Base-by-base conservation (phyloP, 2,888 invertebrate genomes). In the Gymnoscelis rufifasciata region DNA sequence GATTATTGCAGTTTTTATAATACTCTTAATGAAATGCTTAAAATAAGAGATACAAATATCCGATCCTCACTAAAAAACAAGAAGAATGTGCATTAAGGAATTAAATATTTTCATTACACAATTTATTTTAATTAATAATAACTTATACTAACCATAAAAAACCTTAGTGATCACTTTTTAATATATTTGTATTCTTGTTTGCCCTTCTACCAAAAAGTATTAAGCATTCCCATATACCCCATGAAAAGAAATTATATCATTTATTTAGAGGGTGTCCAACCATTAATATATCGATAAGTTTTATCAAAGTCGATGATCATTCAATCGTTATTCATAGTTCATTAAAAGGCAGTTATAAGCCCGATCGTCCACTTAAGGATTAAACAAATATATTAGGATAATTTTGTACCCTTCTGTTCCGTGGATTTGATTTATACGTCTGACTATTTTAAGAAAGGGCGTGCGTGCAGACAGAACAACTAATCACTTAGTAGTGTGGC, bases 301-400 rank as follows among this genome's bases (percentile, higher is more conserved):
- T n/a, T n/a, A 15, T 12, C 31, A 30, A 30, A 36, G 46, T 37
- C 38, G 29, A 38, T 29, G 42, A 31, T 36, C 37, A 52, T 45
- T 39, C 45, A 50, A 49, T 37, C 41, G 59, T 74, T 64, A 54
- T 72, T 76, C 66, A 68, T 55, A 62, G 56, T 61, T 70, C 68
- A 68, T 74, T 78, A 73, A 52, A 47, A 35, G 31, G 45, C 23
- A 57, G 55, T 63, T 62, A 55, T 45, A 44, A 46, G 42, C 37
- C 23, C 33, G 24, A 14, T 40, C 47, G 52, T 60, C 64, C 67
- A 68, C 60, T 65, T 62, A 51, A 59, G 74, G 70, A 78, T 78
- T 77, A 74, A 75, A 74, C 69, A 75, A 78, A 83, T 82, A 76
- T 73, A 78, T 80, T 73, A 77, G 72, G 64, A 71, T 79, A 38